Conservation (phyloP, 2,888 invertebrate genomes). For the Criorhina ranunculi region DNA sequence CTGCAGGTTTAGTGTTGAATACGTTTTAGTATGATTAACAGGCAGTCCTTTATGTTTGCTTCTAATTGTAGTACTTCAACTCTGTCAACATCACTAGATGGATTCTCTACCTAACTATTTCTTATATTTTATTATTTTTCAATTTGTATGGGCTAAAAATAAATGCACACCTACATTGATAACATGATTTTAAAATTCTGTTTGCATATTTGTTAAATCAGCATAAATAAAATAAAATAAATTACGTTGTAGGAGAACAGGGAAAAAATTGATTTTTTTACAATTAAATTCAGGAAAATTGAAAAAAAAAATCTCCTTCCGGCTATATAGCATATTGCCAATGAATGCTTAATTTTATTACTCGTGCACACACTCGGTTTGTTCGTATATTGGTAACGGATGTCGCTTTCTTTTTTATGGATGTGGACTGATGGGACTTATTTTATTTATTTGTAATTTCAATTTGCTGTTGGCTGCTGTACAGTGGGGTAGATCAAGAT, state of each 20-base stretch:
- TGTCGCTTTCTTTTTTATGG: neutral
- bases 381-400: conserved; percentile 3
- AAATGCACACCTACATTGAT: neutral
- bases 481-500: no score
- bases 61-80: no score
- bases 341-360: conserved; percentile 38
- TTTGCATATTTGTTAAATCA: conserved; percentile 9
- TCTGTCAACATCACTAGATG: no score
- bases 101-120: no score
- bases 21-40: no score
- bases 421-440: neutral
- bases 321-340: conserved; percentile 8
- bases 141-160: no score
- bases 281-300: neutral
- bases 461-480: neutral
- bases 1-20: no score
- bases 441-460: neutral
- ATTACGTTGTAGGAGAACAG: neutral
- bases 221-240: conserved; percentile 14
- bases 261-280: neutral
- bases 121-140: no score
- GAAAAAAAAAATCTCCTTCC: neutral
- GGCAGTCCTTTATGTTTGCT: no score
- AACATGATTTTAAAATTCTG: neutral
- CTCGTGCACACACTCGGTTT: neutral